phyloP scores from a whole-genome alignment of 2,888 invertebrate species.

The Venusia cambrica region DNA sequence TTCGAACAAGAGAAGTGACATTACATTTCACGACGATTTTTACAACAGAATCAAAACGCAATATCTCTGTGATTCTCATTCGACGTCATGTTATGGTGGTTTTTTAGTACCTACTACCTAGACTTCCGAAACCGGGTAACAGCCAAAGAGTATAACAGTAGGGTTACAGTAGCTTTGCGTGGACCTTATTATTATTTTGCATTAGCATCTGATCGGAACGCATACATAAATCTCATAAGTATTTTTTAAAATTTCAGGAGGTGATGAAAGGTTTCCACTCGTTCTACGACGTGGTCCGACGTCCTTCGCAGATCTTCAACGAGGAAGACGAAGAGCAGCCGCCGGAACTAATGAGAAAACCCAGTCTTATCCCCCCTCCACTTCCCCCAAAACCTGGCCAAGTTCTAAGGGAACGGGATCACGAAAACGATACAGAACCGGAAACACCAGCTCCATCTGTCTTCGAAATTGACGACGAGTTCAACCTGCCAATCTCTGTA shows the following conservation, averaged over 20 bases:
- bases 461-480: constrained; percentile 94
- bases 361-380: constrained; percentile 67
- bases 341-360: constrained; percentile 49
- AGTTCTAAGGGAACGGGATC: constrained; percentile 37
- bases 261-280: constrained; percentile 91
- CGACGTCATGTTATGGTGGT: too few relatives aligned
- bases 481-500: constrained; percentile 95
- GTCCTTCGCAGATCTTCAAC: constrained; percentile 84
- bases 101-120: too few relatives aligned
- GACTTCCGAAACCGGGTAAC: too few relatives aligned
- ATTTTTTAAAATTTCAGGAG: constrained; percentile 78
- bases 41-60: too few relatives aligned
- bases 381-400: constrained; percentile 65
- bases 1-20: too few relatives aligned
- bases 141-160: too few relatives aligned
- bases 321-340: constrained; percentile 70
- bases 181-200: too few relatives aligned
- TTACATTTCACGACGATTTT: too few relatives aligned
- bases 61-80: too few relatives aligned
- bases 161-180: too few relatives aligned
- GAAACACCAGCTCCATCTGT: constrained; percentile 89
- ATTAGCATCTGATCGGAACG: too few relatives aligned
- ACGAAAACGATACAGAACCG: constrained; percentile 79
- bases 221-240: too few relatives aligned
- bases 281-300: constrained; percentile 89